A percentile compares a stretch with the other conserved stretches of the same genome.
phyloP scores from a whole-genome alignment of 2,888 invertebrate genomes.

The Tachystola acroxantha region DNA sequence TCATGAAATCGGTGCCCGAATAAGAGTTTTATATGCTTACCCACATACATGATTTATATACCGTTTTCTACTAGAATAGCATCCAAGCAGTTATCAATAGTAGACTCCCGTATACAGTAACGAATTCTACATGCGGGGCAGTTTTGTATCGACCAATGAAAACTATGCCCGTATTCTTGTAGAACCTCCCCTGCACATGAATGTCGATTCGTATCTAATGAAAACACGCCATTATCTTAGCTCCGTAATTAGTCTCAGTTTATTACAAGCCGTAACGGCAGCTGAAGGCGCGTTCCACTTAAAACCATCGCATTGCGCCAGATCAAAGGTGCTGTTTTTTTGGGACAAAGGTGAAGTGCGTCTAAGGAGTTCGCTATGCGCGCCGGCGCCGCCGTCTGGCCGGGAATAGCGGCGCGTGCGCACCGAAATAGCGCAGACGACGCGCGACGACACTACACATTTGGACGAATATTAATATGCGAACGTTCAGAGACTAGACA shows the following conservation, averaged over 20 bases:
- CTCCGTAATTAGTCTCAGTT: neutral
- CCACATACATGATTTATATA: too few relatives aligned
- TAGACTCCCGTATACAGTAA: too few relatives aligned
- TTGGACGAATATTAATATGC: constrained; percentile 51
- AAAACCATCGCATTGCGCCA: constrained; percentile 7
- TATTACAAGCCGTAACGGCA: neutral
- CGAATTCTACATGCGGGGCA: too few relatives aligned
- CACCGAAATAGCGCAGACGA: constrained; percentile 56
- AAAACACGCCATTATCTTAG: too few relatives aligned
- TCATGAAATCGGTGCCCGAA: too few relatives aligned
- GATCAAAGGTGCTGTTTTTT: constrained; percentile 42
- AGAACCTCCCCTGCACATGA: too few relatives aligned
- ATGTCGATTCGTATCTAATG: too few relatives aligned
- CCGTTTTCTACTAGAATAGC: too few relatives aligned
- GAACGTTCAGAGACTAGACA: constrained; percentile 31
- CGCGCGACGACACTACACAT: constrained; percentile 36
- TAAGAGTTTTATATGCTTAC: too few relatives aligned
- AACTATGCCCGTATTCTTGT: too few relatives aligned
- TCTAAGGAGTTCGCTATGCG: constrained; percentile 33
- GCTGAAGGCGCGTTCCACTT: neutral
- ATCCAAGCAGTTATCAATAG: too few relatives aligned
- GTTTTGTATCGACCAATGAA: too few relatives aligned
- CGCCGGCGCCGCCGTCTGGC: constrained; percentile 40
- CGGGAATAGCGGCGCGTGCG: constrained; percentile 36
- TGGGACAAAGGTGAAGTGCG: constrained; percentile 47